These are phyloP conservation scores for Tyria jacobaeae DNA, from an alignment of 2,888 invertebrate species.

Conservation along the genomic window DNA sequence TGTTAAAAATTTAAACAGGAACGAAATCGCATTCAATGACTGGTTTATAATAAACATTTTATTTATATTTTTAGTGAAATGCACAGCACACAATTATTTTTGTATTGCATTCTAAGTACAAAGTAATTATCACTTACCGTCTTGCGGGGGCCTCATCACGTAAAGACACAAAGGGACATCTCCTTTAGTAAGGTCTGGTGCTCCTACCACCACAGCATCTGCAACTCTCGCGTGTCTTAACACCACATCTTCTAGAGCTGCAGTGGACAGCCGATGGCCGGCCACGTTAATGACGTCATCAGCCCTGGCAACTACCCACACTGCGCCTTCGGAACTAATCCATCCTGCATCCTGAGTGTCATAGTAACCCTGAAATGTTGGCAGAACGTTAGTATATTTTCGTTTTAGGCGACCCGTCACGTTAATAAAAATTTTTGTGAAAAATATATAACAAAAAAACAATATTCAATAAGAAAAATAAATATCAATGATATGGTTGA, in stretches of 20 bases:
- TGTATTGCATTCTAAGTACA: neutral
- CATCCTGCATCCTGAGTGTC: conserved; percentile 98
- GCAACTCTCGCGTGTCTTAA: conserved; percentile 94
- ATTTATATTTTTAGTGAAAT: too few relatives aligned
- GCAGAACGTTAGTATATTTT: neutral
- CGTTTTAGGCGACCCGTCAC: too few relatives aligned
- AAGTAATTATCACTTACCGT: conserved; percentile 66
- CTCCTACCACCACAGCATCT: conserved; percentile 96
- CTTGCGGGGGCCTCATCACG: conserved; percentile 89
- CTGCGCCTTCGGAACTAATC: conserved; percentile 92
- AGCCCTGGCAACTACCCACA: conserved; percentile 96
- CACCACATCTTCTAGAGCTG: conserved; percentile 96
- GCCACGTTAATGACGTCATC: conserved; percentile 99
- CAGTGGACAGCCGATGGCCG: conserved; percentile 96
- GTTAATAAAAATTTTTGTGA: too few relatives aligned
- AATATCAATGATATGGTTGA: too few relatives aligned
- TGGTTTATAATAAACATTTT: too few relatives aligned
- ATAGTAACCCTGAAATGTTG: conserved; percentile 90
- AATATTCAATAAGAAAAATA: too few relatives aligned
- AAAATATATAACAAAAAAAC: too few relatives aligned
- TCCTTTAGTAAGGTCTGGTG: conserved; percentile 95
- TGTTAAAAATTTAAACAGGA: too few relatives aligned
- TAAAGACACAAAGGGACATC: conserved; percentile 96
- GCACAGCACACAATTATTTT: too few relatives aligned
- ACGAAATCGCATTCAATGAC: too few relatives aligned